Percentiles rank a stretch among this genome's conserved stretches.
Conservation (phyloP, 2,888 invertebrate species). For the Drosophila leonis region DNA sequence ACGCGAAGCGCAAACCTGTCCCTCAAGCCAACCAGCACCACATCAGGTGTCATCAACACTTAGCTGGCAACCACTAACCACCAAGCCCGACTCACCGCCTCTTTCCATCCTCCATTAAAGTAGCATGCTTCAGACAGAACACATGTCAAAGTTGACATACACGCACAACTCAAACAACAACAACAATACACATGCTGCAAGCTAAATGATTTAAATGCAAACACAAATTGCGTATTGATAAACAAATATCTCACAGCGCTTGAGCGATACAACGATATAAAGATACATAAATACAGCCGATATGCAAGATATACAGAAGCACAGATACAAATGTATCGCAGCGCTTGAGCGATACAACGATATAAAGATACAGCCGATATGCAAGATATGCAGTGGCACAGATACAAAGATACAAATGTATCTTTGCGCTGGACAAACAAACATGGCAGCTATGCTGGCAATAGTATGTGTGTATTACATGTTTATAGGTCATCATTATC, state of each 20-base stretch:
- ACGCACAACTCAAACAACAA: conserved; percentile 22
- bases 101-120: conserved; percentile 44
- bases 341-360: neutral
- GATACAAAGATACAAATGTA: conserved; percentile 9
- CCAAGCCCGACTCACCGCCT: neutral
- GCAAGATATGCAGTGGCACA: neutral
- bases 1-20: conserved; percentile 54
- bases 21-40: conserved; percentile 18
- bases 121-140: conserved; percentile 58
- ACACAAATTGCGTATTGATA: conserved; percentile 44
- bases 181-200: conserved; percentile 29
- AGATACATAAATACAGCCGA: conserved; percentile 27
- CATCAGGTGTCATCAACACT: conserved; percentile 58
- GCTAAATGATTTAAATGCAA: conserved; percentile 61
- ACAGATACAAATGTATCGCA: conserved; percentile 4
- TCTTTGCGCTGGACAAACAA: conserved; percentile 10
- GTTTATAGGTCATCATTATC: conserved; percentile 46
- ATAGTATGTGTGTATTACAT: conserved; percentile 30
- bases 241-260: conserved; percentile 22
- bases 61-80: conserved; percentile 19
- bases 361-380: conserved; percentile 11
- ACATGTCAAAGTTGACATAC: conserved; percentile 73
- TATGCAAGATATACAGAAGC: neutral
- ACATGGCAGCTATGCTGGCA: neutral
- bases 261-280: neutral